Evolutionary conservation across 2,113 vertebrate genomes (phyloP).

Genomic region (Bubalus kerabau): DNA sequence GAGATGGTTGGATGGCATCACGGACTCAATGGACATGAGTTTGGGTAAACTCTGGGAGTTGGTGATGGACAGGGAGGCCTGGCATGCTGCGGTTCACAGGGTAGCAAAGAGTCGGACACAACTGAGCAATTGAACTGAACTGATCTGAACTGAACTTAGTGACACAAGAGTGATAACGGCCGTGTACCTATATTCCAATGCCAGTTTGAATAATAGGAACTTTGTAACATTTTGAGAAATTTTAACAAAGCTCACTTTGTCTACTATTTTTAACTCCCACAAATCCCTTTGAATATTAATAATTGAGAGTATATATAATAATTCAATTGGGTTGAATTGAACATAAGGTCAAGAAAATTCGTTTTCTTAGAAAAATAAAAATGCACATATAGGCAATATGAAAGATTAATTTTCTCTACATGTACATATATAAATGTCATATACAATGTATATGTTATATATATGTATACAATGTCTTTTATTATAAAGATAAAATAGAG

Average conservation of each 20-base stretch:
- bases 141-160: background rate
- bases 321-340: background rate
- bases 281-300: background rate
- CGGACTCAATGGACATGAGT: background rate
- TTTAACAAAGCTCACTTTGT: background rate
- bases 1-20: background rate
- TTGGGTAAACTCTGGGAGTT: background rate
- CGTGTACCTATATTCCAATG: background rate
- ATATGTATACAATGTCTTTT: background rate
- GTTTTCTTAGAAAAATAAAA: background rate
- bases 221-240: background rate
- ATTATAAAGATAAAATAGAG: background rate
- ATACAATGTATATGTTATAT: background rate
- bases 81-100: rapidly evolving
- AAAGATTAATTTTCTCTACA: background rate
- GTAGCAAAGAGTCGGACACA: rapidly evolving
- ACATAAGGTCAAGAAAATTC: background rate
- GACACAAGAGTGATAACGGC: background rate
- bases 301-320: background rate
- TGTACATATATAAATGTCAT: background rate
- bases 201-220: background rate
- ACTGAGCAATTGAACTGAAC: background rate
- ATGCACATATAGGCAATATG: background rate
- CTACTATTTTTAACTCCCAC: background rate
- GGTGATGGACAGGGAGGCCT: background rate